Evolutionary conservation across 1,140 invertebrate species (phyloP), one percentile per base, ranked within the genome.

Genomic region (Leptopilina boulardi): DNA sequence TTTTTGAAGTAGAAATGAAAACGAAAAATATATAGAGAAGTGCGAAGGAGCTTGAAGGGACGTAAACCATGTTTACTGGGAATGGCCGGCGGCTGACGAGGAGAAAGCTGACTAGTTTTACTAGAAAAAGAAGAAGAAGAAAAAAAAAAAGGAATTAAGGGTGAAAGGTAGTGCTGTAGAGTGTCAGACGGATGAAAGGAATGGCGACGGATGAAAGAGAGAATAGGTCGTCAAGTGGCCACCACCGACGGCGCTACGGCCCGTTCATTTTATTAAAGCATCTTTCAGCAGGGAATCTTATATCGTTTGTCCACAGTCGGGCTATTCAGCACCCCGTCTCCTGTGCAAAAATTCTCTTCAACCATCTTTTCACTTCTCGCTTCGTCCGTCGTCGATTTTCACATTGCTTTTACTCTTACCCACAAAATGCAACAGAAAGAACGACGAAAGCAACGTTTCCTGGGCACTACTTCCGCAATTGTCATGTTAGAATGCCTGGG

Each of bases 191-290:
- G 80, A 84, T 81, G 83, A 86, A 85, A 82, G 82, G 76, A 86
- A 84, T 73, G 82, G 42, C 59, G 73, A 11, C 56, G 56, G 79
- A 73, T 75, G 75, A 74, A 83, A 82, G 78, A 71, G 77, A 75
- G 74, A 70, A 59, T 82, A 79, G 78, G 85, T 86, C 87, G 87
- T 86, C 85, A 87, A 86, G 84, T 86, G 86, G 84, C 82, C 73
- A 80, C 73, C 73, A 70, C 51, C 73, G 74, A 71, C 74, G 75
- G 75, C 66, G 71, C 59, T 74, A 78, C 59, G 83, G 73, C 83
- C n/a, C 83, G 76, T 87, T 82, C 83, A 83, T 88, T 87, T 87
- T 88, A 88, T 88, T 86, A 87, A 83, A 85, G 77, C 82, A 85
- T 86, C 85, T 87, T 86, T 89, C 86, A 83, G 70, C 82, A 71